phyloP scores from a whole-genome alignment of 2,888 invertebrate species.

The Gibbula magus region DNA sequence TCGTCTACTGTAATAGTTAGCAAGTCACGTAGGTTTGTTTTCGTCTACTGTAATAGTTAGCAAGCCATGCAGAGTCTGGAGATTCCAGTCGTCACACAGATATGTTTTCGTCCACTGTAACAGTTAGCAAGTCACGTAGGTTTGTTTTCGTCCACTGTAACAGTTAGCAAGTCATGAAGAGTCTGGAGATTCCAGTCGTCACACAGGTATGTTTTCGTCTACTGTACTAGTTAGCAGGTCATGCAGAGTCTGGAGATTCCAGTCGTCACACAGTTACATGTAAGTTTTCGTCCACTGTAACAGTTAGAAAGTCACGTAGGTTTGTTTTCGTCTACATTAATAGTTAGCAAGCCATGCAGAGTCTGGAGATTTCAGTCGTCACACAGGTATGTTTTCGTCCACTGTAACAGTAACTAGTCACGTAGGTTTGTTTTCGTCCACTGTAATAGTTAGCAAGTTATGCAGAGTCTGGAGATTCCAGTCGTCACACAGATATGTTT shows the following conservation, averaged over 20 bases:
- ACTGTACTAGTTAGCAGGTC: no score
- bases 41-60: no score
- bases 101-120: no score
- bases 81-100: slow-evolving; percentile 56
- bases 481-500: no score
- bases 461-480: slow-evolving; percentile 58
- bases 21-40: slow-evolving; percentile 50
- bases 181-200: slow-evolving; percentile 40
- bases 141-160: no score
- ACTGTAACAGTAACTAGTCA: slow-evolving; percentile 47
- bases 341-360: no score
- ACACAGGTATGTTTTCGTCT: slow-evolving; percentile 59
- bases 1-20: no score
- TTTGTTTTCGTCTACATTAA: no score
- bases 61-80: no score
- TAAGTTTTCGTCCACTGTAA: slow-evolving; percentile 1
- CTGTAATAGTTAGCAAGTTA: slow-evolving; percentile 36
- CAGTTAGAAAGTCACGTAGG: slow-evolving; percentile 49
- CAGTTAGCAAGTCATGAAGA: no score
- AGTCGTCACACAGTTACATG: slow-evolving; percentile 64
- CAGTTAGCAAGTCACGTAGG: slow-evolving; percentile 28
- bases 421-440: slow-evolving; percentile 49
- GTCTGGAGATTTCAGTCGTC: slow-evolving; percentile 40
- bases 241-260: slow-evolving; percentile 23
- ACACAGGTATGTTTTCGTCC: slow-evolving; percentile 59